phyloP scores from a whole-genome alignment of 2,113 vertebrate species.

The Urocynchramus pylzowi region DNA sequence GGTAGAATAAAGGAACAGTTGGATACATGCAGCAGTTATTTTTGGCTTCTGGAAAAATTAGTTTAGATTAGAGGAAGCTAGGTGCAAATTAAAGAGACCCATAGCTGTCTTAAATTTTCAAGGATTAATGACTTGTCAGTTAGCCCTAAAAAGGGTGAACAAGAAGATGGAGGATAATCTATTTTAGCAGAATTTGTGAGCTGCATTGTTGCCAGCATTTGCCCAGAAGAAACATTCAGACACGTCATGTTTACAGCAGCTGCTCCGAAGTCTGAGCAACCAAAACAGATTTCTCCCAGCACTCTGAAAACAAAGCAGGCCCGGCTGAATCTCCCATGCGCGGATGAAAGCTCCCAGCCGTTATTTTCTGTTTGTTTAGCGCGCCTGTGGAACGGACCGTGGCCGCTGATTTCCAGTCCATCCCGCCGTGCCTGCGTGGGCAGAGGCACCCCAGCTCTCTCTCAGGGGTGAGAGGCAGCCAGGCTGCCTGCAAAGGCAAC shows the following conservation, averaged over 20 bases:
- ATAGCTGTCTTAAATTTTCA: neutral
- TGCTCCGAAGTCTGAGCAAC: slow-evolving; percentile 12
- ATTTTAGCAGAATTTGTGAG: neutral
- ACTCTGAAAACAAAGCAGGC: neutral
- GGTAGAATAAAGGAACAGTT: slow-evolving; percentile 12
- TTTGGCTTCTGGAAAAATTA: slow-evolving; percentile 2
- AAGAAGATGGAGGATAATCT: neutral
- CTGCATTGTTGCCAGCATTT: neutral
- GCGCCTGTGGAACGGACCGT: neutral
- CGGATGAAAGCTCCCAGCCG: neutral
- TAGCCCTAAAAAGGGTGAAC: neutral
- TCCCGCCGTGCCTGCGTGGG: neutral
- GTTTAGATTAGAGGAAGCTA: neutral
- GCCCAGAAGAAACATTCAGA: slow-evolving; percentile 1
- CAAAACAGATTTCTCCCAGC: neutral
- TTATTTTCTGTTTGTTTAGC: neutral
- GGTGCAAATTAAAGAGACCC: slow-evolving; percentile 13
- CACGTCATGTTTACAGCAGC: slow-evolving; percentile 1
- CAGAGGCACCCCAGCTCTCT: neutral
- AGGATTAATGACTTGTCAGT: neutral
- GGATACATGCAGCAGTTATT: slow-evolving; percentile 9
- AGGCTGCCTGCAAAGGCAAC: neutral
- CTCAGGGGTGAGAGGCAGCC: neutral
- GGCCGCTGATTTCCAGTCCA: neutral
- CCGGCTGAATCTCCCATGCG: neutral